Percentiles rank a stretch among this genome's conserved stretches.
Conservation (phyloP, 2,888 invertebrate genomes). For the Anoncus sp. region DNA sequence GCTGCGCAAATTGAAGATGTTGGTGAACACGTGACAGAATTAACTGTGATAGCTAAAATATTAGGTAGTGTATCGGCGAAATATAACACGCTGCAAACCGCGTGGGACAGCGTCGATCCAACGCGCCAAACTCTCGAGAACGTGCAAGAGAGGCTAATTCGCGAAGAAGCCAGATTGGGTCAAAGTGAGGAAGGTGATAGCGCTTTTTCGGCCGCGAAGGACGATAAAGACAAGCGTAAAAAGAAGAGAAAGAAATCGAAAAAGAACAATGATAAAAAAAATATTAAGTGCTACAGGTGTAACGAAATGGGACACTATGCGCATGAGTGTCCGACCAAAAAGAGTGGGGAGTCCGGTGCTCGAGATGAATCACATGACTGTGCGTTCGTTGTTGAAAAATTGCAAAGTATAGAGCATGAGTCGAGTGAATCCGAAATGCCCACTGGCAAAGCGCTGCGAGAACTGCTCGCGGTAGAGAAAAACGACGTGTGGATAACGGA, state of each 20-base stretch:
- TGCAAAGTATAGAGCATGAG: constrained; percentile 9
- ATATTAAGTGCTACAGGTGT: constrained; percentile 53
- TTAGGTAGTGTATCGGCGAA: constrained; percentile 4
- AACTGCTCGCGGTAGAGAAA: constrained; percentile 8
- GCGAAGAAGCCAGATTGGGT: constrained; percentile 23
- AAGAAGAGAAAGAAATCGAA: constrained; percentile 7
- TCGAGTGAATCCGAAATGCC: neutral
- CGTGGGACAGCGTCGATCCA: constrained; percentile 25
- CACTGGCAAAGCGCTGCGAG: constrained; percentile 8
- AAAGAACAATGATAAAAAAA: constrained; percentile 11
- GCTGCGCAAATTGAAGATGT: constrained; percentile 49
- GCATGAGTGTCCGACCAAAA: constrained; percentile 43
- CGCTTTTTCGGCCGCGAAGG: constrained; percentile 17
- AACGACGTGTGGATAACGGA: constrained; percentile 54
- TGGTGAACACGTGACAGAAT: constrained; percentile 10
- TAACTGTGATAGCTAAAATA: constrained; percentile 5
- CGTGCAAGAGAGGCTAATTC: constrained; percentile 19
- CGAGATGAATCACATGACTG: constrained; percentile 33
- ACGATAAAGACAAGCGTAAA: neutral
- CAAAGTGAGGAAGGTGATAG: constrained; percentile 27
- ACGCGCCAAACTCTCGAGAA: constrained; percentile 2
- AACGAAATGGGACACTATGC: constrained; percentile 50
- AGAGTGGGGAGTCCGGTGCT: neutral
- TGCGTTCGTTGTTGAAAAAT: constrained; percentile 45
- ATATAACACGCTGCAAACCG: neutral